Percentiles rank a stretch among this genome's conserved stretches.
Conservation (phyloP, 2,797 vertebrate genomes). For the Helicolenus hilgendorfi region DNA sequence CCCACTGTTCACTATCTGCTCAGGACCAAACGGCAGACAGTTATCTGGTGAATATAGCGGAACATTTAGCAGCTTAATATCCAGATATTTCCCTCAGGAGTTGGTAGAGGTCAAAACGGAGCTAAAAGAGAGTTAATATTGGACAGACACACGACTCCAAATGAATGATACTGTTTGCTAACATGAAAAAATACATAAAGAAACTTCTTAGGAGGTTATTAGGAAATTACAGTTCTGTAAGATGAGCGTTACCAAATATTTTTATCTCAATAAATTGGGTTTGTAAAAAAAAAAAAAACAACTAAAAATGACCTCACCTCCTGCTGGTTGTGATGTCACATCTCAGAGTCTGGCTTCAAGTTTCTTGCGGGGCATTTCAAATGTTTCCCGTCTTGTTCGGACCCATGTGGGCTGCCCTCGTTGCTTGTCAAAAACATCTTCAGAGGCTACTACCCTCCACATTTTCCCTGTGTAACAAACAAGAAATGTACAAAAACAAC, state of each 20-base stretch:
- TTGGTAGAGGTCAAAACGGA: background rate
- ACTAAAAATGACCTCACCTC: background rate
- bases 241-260: constrained; percentile 3
- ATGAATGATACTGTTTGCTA: background rate
- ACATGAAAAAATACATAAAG: background rate
- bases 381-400: constrained; percentile 71
- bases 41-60: background rate
- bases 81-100: background rate
- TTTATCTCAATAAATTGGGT: background rate
- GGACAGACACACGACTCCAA: background rate
- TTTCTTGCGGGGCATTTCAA: constrained; percentile 56
- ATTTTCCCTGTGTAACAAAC: constrained; percentile 39
- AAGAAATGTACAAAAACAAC: constrained; percentile 28
- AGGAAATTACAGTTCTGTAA: background rate
- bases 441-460: constrained; percentile 9
- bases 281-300: background rate
- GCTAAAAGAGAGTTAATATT: background rate
- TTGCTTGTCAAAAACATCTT: constrained; percentile 62
- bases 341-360: constrained; percentile 69
- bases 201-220: background rate
- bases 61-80: background rate
- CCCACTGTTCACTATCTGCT: background rate
- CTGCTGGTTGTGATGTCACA: constrained; percentile 56
- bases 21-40: background rate
- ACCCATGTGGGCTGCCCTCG: constrained; percentile 26